Evolutionary conservation across 2,888 invertebrate genomes (phyloP).

Genomic region (Pseudanteris insignis): DNA sequence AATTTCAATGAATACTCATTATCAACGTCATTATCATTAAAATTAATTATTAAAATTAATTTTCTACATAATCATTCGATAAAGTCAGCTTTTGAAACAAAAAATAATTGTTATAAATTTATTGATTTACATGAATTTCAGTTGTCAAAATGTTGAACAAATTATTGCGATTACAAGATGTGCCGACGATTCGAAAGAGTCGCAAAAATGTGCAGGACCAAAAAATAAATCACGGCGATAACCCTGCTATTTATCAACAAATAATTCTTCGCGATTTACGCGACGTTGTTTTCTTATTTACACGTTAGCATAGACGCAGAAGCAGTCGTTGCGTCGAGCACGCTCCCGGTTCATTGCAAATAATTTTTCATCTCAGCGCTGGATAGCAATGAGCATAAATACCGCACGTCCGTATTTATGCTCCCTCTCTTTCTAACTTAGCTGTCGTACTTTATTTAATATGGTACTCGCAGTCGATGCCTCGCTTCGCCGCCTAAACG

Average conservation of each 20-base stretch:
- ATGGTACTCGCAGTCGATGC: slow-evolving; percentile 6
- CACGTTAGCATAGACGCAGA: slow-evolving; percentile 15
- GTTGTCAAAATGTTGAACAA: too few species aligned
- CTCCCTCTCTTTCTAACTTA: slow-evolving; percentile 2
- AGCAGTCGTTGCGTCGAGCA: slow-evolving; percentile 12
- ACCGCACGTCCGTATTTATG: slow-evolving; percentile 2
- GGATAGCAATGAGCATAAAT: slow-evolving; percentile 24
- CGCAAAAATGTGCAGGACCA: too few species aligned
- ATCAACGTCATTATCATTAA: too few species aligned
- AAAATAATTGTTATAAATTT: too few species aligned
- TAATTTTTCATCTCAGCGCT: slow-evolving; percentile 19
- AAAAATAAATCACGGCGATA: too few species aligned
- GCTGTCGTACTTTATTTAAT: slow-evolving; percentile 8
- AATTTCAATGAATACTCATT: too few species aligned
- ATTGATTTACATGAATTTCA: too few species aligned
- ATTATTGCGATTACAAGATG: too few species aligned
- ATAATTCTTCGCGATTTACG: slow-evolving; percentile 5
- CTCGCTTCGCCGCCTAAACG: slow-evolving; percentile 11
- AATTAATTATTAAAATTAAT: too few species aligned
- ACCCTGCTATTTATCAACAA: slow-evolving; percentile 3
- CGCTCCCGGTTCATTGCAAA: slow-evolving; percentile 16
- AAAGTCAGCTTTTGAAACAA: too few species aligned
- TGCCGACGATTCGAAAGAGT: too few species aligned
- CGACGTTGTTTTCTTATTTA: slow-evolving; percentile 14
- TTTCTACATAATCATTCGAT: too few species aligned